Evolutionary conservation across 2,797 vertebrate species (phyloP), one percentile per base, ranked within the genome.

Genomic region (Oreortyx pictus): DNA sequence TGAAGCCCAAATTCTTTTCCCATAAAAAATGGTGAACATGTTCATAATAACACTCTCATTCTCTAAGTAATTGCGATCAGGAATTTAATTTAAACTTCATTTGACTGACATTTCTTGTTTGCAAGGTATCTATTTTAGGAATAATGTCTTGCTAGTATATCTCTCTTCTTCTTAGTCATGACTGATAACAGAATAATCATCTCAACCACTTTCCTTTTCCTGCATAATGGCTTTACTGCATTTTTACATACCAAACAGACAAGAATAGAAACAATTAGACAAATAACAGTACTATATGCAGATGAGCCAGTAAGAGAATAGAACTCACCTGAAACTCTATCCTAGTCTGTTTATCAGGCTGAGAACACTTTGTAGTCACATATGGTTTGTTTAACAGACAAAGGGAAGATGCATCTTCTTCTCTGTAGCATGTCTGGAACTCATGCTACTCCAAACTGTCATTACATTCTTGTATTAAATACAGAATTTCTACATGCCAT

Each of bases 111-210:
- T 95, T 94, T 95, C 86, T 96, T 92, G 92, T 94, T 96, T 93
- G 92, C 90, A 95, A 92, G 94, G 27, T 95, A 78, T 44, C 94
- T 97, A 97, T 97, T 97, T 96, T 94, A 82, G 93, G 96, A 96
- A 95, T 88, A 96, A 93, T 96, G 92, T 91, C 94, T 91, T 96
- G 91, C 93, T 96, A 95, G 95, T 96, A 11, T 95, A 74, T 95
- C 75, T 96, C 59, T 93, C 88, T 89, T 83, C 94, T 86, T 97
- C 94, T 97, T 96, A 97, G 96, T 97, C 97, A 97, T 97, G 93
- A 94, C 92, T 95, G 95, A 94, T 96, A 96, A 96, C 86, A 93
- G 89, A 94, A 95, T 96, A 96, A 96, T 96, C 85, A 95, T 94
- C 93, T 94, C 91, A 90, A 72, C 88, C 87, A 57, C 93, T 95